A percentile compares a stretch with the other conserved stretches of the same genome.
Conservation (phyloP, 2,888 invertebrate genomes). For the Cylloceria caligata region DNA sequence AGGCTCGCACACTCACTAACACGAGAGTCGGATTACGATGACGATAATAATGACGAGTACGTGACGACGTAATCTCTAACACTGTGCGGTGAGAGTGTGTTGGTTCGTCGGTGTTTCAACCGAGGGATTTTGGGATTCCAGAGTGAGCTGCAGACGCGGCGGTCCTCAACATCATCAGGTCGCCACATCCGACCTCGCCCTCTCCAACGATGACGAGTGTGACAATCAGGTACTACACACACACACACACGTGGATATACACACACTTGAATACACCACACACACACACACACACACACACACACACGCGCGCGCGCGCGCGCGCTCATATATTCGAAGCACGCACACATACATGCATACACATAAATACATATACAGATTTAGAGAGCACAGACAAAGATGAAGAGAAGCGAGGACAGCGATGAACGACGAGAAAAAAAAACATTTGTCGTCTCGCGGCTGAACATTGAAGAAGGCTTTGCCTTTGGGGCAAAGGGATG, state of each 20-base stretch:
- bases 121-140: constrained; percentile 79
- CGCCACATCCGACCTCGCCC: constrained; percentile 84
- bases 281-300: constrained; percentile 38
- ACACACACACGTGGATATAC: constrained; percentile 59
- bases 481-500: constrained; percentile 2
- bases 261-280: constrained; percentile 39
- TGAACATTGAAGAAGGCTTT: not conserved
- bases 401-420: constrained; percentile 50
- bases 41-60: constrained; percentile 18
- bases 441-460: not conserved
- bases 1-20: not conserved
- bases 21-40: constrained; percentile 4
- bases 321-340: no score
- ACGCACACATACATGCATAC: constrained; percentile 55
- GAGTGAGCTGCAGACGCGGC: constrained; percentile 81
- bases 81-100: constrained; percentile 17
- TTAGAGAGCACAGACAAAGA: constrained; percentile 42
- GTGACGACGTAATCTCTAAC: not conserved
- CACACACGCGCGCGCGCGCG: no score
- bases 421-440: constrained; percentile 44
- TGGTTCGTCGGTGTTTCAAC: constrained; percentile 65
- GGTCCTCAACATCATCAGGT: constrained; percentile 81
- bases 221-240: constrained; percentile 82
- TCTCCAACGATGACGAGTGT: constrained; percentile 85
- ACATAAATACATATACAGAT: constrained; percentile 26